Percentiles rank a stretch among this genome's conserved stretches.
Evolutionary conservation across 2,888 invertebrate genomes (phyloP).

Genomic region (Hyles lineata): DNA sequence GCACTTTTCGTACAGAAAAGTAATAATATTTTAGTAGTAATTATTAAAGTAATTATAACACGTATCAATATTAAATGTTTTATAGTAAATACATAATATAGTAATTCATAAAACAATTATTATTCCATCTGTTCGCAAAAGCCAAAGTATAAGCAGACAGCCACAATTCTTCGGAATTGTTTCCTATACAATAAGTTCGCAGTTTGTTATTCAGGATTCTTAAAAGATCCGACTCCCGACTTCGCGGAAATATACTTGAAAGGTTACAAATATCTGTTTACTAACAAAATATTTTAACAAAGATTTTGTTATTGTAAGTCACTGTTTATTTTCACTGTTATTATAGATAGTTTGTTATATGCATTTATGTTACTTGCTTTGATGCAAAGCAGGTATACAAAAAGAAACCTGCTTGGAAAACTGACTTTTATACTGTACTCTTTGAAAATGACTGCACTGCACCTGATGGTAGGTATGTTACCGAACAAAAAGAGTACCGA

Average conservation of each 20-base stretch:
- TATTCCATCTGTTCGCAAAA: background rate
- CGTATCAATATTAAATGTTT: too few species aligned
- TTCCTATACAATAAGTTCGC: background rate
- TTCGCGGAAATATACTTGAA: background rate
- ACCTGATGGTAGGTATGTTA: too few species aligned
- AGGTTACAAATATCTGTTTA: background rate
- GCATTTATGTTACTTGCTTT: background rate
- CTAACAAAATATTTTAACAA: background rate
- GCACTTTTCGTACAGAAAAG: too few species aligned
- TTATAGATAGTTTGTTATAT: background rate
- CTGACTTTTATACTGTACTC: too few species aligned
- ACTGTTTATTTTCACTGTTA: background rate
- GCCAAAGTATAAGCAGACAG: background rate
- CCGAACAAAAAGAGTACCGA: too few species aligned
- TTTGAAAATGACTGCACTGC: too few species aligned
- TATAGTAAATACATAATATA: too few species aligned
- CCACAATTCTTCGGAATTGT: background rate
- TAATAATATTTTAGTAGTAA: too few species aligned
- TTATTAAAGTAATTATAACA: too few species aligned
- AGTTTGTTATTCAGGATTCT: background rate
- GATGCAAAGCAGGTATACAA: too few species aligned
- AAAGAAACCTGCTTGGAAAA: too few species aligned
- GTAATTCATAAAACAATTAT: background rate
- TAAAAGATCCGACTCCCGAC: background rate
- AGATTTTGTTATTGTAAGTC: background rate